Conservation (phyloP, 2,797 vertebrate species). For the Cossypha niveicapilla region DNA sequence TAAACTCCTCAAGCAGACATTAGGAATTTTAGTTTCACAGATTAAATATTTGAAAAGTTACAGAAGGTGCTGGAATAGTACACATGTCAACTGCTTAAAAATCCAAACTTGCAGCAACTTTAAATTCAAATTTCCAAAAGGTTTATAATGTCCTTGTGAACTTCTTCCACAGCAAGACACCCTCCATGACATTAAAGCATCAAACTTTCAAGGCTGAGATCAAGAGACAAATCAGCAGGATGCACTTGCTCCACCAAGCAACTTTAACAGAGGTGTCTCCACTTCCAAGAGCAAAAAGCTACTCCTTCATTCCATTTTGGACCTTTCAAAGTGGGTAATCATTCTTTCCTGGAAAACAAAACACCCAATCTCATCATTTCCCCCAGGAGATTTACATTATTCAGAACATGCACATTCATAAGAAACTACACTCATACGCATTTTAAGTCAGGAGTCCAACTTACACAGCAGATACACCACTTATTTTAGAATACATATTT, state of each 20-base stretch:
- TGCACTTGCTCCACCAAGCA: constrained; percentile 50
- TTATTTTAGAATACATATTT: background rate
- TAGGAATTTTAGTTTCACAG: constrained; percentile 75
- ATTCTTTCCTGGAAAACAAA: constrained; percentile 85
- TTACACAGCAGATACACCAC: background rate
- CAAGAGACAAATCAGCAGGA: constrained; percentile 64
- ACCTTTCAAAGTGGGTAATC: constrained; percentile 94
- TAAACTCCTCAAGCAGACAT: constrained; percentile 68
- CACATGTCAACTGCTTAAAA: constrained; percentile 71
- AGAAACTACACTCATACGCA: accelerated
- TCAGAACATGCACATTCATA: background rate
- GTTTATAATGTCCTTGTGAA: constrained; percentile 62
- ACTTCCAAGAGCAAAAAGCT: constrained; percentile 29
- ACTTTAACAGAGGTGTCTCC: constrained; percentile 36
- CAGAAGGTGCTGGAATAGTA: constrained; percentile 73
- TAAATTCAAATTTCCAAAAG: constrained; percentile 62
- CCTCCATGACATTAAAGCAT: constrained; percentile 53
- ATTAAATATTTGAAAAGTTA: constrained; percentile 77
- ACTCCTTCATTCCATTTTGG: constrained; percentile 91
- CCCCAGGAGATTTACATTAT: background rate
- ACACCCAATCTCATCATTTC: background rate
- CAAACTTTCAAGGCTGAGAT: constrained; percentile 63
- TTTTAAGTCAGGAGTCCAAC: background rate
- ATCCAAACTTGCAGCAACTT: constrained; percentile 70
- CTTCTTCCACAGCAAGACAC: constrained; percentile 59